Evolutionary conservation across 2,888 invertebrate genomes (phyloP).

Genomic region (Rhagium mordax): DNA sequence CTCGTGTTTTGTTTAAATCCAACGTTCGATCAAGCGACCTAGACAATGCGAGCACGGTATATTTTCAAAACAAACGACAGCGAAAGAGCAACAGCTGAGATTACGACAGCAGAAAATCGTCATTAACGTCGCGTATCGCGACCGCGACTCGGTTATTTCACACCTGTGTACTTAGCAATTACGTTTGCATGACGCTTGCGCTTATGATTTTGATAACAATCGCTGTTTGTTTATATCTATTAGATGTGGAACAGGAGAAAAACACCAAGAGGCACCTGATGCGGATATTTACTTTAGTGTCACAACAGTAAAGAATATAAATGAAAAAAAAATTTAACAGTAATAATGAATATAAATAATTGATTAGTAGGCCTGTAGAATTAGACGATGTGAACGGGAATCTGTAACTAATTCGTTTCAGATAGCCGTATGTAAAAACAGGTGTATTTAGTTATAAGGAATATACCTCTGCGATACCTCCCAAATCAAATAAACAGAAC

Average conservation of each 20-base stretch:
- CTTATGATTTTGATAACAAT: slow-evolving; percentile 3
- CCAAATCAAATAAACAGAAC: no score
- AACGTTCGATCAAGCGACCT: background rate
- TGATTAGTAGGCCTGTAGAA: no score
- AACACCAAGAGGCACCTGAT: background rate
- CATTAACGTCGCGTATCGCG: background rate
- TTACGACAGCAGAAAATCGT: slow-evolving; percentile 19
- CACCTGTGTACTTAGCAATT: slow-evolving; percentile 11
- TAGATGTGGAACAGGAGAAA: background rate
- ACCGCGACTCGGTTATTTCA: background rate
- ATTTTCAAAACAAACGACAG: slow-evolving; percentile 5
- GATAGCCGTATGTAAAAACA: no score
- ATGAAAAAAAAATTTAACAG: no score
- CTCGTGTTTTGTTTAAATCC: background rate
- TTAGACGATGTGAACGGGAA: no score
- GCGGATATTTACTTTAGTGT: no score
- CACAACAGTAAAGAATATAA: no score
- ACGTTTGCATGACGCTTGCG: slow-evolving; percentile 10
- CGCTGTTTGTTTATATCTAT: background rate
- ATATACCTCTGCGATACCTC: no score
- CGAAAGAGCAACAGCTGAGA: slow-evolving; percentile 12
- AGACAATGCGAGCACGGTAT: background rate
- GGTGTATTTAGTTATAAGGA: no score
- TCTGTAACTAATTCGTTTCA: no score
- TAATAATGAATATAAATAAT: no score